These are phyloP conservation scores for Miichthys miiuy DNA, from an alignment of 2,797 vertebrate species.

Conservation along the genomic window DNA sequence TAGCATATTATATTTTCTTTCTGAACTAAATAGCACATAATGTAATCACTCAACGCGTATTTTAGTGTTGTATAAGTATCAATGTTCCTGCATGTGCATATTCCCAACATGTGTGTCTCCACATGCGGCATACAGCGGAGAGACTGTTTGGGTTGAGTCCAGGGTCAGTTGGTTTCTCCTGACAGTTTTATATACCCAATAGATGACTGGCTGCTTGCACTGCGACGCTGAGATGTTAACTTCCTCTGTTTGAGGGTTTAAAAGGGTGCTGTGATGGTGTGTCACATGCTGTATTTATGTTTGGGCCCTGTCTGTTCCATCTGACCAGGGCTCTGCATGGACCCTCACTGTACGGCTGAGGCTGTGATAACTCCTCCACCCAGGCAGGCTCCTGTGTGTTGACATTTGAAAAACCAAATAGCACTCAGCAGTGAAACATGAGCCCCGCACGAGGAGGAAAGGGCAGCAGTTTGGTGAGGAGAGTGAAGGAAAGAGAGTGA, in stretches of 20 bases:
- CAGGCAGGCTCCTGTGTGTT: slow-evolving; percentile 71
- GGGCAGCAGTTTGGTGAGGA: slow-evolving; percentile 36
- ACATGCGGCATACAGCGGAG: slow-evolving; percentile 39
- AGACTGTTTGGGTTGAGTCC: slow-evolving; percentile 83
- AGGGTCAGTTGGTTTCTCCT: slow-evolving; percentile 81
- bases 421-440: slow-evolving; percentile 78
- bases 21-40: slow-evolving; percentile 6
- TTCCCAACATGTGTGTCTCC: slow-evolving; percentile 35
- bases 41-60: neutral
- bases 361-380: slow-evolving; percentile 60
- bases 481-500: slow-evolving; percentile 32
- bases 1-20: neutral
- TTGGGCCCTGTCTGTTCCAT: slow-evolving; percentile 62
- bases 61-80: slow-evolving; percentile 10
- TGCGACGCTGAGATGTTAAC: slow-evolving; percentile 65
- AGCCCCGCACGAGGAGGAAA: slow-evolving; percentile 48
- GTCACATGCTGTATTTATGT: slow-evolving; percentile 76
- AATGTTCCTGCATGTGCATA: slow-evolving; percentile 21
- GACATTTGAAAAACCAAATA: slow-evolving; percentile 79
- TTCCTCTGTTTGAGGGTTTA: slow-evolving; percentile 72
- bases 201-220: slow-evolving; percentile 67
- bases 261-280: slow-evolving; percentile 68
- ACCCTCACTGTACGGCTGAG: slow-evolving; percentile 42
- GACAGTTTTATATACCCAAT: slow-evolving; percentile 84
- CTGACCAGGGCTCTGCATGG: slow-evolving; percentile 45